These are phyloP conservation scores for Athalia cordata DNA, from an alignment of 2,888 invertebrate species.

Conservation along the genomic window DNA sequence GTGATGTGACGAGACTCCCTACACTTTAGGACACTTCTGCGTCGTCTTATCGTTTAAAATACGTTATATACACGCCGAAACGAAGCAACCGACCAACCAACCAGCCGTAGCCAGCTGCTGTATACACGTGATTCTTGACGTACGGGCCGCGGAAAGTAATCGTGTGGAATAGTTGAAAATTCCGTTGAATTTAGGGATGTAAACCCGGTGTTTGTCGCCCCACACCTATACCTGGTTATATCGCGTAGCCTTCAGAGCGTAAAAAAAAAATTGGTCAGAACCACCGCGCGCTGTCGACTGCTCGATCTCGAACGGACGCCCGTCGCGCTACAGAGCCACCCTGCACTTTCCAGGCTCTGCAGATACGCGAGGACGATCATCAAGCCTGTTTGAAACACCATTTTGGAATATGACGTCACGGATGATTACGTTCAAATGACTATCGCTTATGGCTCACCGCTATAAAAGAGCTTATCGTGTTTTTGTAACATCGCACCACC, in stretches of 20 bases:
- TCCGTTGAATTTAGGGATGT: slow-evolving; percentile 17
- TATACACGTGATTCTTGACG: slow-evolving; percentile 26
- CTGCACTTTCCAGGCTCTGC: no score
- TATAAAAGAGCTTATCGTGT: slow-evolving; percentile 19
- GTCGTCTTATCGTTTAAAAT: slow-evolving; percentile 29
- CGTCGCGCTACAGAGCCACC: no score
- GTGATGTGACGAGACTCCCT: slow-evolving; percentile 15
- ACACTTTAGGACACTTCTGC: slow-evolving; percentile 17
- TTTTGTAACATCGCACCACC: neutral
- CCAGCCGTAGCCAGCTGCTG: neutral
- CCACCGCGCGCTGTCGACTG: slow-evolving; percentile 8
- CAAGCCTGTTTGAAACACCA: slow-evolving; percentile 14
- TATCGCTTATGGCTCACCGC: slow-evolving; percentile 21
- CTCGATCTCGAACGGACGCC: no score
- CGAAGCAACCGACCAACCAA: slow-evolving; percentile 21
- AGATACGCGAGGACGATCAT: neutral
- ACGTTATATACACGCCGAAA: slow-evolving; percentile 56
- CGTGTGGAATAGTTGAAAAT: slow-evolving; percentile 42
- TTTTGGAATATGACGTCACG: slow-evolving; percentile 34
- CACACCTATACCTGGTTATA: neutral
- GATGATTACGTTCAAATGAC: slow-evolving; percentile 39
- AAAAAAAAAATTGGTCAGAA: slow-evolving; percentile 26
- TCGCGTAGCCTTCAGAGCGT: slow-evolving; percentile 2
- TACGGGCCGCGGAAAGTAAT: slow-evolving; percentile 20
- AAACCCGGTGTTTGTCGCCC: neutral